These are phyloP conservation scores for Mesorhabditis spiculigera DNA, from an alignment of 2,888 invertebrate genomes.

Conservation along the genomic window DNA sequence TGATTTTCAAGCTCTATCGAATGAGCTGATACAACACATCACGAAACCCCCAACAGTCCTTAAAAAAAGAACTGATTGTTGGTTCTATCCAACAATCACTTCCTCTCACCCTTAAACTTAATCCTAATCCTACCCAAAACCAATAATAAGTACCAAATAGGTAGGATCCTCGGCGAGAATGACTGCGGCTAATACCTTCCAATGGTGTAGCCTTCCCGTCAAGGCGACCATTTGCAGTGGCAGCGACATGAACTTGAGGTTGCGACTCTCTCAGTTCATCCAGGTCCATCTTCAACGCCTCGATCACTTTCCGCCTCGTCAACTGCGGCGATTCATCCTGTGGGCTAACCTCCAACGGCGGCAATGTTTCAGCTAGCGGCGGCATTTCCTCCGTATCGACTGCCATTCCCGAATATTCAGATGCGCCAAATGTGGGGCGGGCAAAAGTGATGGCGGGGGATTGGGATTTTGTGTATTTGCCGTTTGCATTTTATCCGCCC, in stretches of 20 bases:
- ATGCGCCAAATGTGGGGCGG: no score
- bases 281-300: constrained; percentile 1
- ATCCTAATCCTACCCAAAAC: no score
- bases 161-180: neutral
- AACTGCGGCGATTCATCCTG: neutral
- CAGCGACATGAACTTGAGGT: neutral
- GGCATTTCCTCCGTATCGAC: constrained; percentile 2
- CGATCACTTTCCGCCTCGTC: neutral
- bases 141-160: neutral
- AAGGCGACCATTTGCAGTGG: neutral
- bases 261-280: neutral
- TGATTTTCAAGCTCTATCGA: no score
- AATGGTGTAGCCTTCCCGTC: neutral
- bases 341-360: neutral
- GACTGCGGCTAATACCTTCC: neutral
- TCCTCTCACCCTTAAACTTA: no score
- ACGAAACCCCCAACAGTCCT: no score
- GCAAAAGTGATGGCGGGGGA: no score
- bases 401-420: neutral
- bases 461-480: no score
- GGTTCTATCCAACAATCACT: no score
- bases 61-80: no score
- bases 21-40: no score
- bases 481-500: no score
- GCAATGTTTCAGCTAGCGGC: neutral